Base-by-base conservation (phyloP, 2,888 invertebrate genomes). In the Calameuta pallipes region DNA sequence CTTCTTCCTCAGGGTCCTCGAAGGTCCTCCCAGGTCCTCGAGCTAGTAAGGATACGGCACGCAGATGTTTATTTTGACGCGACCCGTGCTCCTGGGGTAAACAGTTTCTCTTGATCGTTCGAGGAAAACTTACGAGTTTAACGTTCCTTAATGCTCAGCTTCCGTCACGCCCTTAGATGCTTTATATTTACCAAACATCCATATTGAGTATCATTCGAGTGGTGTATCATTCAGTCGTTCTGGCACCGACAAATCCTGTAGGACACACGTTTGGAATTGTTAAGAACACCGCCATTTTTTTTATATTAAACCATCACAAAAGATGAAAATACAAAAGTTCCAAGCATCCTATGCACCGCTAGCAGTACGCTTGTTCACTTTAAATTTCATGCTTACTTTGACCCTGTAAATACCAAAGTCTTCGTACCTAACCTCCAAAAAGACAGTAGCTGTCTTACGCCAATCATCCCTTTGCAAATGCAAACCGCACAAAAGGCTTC, bases 331-430 rank as follows among this genome's bases (percentile, higher is more conserved):
- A 56, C 56, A 23, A 56, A 56, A 56, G 56, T 23, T 41, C 6
- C 6, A 9, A 41, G 56, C 6, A 56, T 23, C 56, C 56, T 56
- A 56, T 56, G 9, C 56, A 15, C 56, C 6, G 9, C 9, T 23
- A 23, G 56, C 15, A 9, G 23, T 56, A 56, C 9, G 15, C 23
- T 41, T 15, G 41, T 41, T 56, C 56, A 56, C 23, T 86, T 78
- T 81, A 86, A 86, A 90, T 90, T 90, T 88, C 88, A 90, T 88
- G 89, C 86, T 89, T 90, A 88, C 89, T 90, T 90, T 89, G 85
- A 83, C 83, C 81, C 80, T 82, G 82, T 87, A 83, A 87, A 88
- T 89, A 83, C 73, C 71, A 76, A 73, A 12, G 23, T 56, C n/a
- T 76, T 33, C 69, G 56, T 56, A 23, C 69, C n/a, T 76, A 31